Evolutionary conservation across 1,140 invertebrate genomes (phyloP).

Genomic region (Drosophila mauritiana): DNA sequence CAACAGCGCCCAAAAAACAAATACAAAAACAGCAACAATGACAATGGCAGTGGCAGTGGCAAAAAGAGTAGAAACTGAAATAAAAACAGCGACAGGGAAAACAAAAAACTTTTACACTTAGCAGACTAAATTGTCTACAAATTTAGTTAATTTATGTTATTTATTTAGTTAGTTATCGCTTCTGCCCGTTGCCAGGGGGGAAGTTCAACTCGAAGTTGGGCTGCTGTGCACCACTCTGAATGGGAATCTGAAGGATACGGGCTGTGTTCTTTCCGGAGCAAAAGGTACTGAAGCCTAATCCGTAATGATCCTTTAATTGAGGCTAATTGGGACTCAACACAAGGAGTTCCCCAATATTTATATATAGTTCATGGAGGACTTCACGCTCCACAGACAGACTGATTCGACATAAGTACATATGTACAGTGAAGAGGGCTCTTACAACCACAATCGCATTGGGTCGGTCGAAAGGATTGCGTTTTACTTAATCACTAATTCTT

Average conservation of each 20-base stretch:
- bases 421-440: too few species aligned
- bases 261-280: background rate
- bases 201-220: background rate
- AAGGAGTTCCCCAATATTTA: background rate
- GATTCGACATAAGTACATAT: too few species aligned
- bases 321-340: slow-evolving; percentile 2
- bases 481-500: too few species aligned
- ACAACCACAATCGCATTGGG: too few species aligned
- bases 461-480: too few species aligned
- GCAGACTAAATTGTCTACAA: slow-evolving; percentile 80
- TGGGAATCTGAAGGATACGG: background rate
- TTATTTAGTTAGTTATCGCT: slow-evolving; percentile 81
- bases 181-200: slow-evolving; percentile 27
- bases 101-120: slow-evolving; percentile 79
- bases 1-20: slow-evolving; percentile 15
- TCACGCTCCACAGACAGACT: too few species aligned
- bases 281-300: background rate
- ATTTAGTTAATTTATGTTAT: slow-evolving; percentile 82
- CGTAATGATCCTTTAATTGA: slow-evolving; percentile 22
- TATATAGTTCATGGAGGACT: too few species aligned
- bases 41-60: slow-evolving; percentile 4
- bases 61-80: slow-evolving; percentile 40
- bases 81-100: slow-evolving; percentile 37
- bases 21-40: slow-evolving; percentile 4
- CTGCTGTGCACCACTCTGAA: too few species aligned